phyloP scores from a whole-genome alignment of 2,113 vertebrate genomes.

The Heterochromis multidens region DNA sequence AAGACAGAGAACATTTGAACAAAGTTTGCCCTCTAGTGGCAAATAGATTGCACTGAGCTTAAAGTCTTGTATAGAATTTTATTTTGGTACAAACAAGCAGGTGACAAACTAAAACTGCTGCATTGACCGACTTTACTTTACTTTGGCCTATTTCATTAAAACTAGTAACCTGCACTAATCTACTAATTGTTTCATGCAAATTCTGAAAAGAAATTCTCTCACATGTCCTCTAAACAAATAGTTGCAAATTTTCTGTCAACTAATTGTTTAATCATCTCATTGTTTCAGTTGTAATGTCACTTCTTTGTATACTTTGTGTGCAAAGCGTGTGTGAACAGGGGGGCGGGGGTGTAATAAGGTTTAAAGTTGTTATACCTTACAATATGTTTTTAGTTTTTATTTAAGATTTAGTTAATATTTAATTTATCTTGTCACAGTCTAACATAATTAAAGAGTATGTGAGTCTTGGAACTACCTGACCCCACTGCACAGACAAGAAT shows the following conservation, averaged over 20 bases:
- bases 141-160: not conserved
- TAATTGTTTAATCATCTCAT: not conserved
- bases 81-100: not conserved
- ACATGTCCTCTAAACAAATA: not conserved
- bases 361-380: no score
- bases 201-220: not conserved
- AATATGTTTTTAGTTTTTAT: no score
- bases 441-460: not conserved
- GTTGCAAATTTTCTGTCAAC: not conserved
- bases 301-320: not conserved
- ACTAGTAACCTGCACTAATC: not conserved
- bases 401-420: no score
- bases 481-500: not conserved
- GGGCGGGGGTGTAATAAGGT: no score
- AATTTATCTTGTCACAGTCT: no score
- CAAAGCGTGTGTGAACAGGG: no score
- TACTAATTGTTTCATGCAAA: no score
- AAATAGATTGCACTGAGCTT: not conserved
- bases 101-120: not conserved
- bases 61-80: not conserved
- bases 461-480: not conserved
- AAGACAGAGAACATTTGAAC: not conserved
- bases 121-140: not conserved
- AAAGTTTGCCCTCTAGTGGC: slow-evolving; percentile 45
- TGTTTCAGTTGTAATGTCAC: not conserved